These are phyloP conservation scores for Columba livia DNA, from an alignment of 2,113 vertebrate species.

Conservation along the genomic window DNA sequence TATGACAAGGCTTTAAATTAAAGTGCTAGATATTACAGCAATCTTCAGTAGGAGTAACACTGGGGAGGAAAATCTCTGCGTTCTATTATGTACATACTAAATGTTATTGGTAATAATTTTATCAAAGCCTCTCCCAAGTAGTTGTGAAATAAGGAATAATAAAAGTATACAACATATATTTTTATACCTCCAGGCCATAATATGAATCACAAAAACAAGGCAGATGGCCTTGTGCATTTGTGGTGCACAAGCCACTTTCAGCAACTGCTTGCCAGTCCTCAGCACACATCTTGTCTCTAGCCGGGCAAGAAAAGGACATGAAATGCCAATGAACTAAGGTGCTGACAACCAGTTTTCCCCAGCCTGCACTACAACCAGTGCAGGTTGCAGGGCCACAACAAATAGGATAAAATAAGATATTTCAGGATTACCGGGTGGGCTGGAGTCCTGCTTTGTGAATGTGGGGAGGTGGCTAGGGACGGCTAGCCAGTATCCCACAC, in stretches of 20 bases:
- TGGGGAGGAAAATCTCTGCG: background rate
- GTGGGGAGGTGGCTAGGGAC: background rate
- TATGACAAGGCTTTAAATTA: background rate
- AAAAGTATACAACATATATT: background rate
- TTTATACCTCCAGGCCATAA: background rate
- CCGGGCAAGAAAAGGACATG: background rate
- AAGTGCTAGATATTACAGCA: background rate
- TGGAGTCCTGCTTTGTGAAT: background rate
- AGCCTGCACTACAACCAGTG: too few species aligned
- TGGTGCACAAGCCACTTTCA: background rate
- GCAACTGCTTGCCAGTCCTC: background rate
- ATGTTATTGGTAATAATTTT: background rate
- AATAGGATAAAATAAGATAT: background rate
- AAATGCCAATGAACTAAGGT: background rate
- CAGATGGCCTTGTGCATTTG: rapidly evolving
- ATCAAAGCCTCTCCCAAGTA: background rate
- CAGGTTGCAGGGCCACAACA: background rate
- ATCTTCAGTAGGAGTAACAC: background rate
- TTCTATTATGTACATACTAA: background rate
- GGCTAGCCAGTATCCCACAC: background rate
- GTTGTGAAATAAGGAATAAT: background rate
- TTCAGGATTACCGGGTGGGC: background rate
- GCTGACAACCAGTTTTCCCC: background rate
- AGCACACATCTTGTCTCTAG: background rate
- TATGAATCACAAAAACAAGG: background rate